Conservation (phyloP, 1,140 invertebrate genomes). For the Kradibia gibbosae region DNA sequence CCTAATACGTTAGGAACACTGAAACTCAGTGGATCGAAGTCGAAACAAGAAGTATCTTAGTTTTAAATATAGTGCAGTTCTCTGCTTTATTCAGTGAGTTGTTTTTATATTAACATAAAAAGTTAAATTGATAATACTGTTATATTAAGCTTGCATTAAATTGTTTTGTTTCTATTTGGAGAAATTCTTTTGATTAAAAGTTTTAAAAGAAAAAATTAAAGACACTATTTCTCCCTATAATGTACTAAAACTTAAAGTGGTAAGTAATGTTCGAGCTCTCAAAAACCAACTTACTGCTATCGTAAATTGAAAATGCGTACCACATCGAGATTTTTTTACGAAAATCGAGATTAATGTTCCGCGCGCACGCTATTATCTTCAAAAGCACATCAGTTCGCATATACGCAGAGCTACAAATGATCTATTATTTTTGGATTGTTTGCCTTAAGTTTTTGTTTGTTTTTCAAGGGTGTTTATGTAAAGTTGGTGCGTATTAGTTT, state of each 20-base stretch:
- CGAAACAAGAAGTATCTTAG: too few species aligned
- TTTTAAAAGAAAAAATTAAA: not conserved
- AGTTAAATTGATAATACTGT: not conserved
- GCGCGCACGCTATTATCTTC: not conserved
- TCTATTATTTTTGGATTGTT: constrained; percentile 25
- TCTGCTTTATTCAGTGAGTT: too few species aligned
- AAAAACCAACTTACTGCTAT: constrained; percentile 63
- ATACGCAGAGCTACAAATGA: not conserved
- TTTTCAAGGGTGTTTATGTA: not conserved
- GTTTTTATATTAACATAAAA: too few species aligned
- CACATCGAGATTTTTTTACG: constrained; percentile 56
- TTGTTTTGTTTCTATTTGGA: not conserved
- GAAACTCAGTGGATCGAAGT: too few species aligned
- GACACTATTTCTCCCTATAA: not conserved
- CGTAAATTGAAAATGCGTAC: constrained; percentile 65
- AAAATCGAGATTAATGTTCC: not conserved
- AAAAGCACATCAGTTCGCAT: not conserved
- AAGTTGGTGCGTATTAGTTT: not conserved
- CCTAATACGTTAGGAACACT: too few species aligned
- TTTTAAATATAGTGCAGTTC: too few species aligned
- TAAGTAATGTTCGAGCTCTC: constrained; percentile 59
- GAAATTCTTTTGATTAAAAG: not conserved
- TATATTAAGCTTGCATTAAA: not conserved
- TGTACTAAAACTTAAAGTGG: not conserved
- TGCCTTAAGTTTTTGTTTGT: not conserved